Evolutionary conservation across 2,113 vertebrate genomes (phyloP).

Genomic region (Dendrocopos noguchii): DNA sequence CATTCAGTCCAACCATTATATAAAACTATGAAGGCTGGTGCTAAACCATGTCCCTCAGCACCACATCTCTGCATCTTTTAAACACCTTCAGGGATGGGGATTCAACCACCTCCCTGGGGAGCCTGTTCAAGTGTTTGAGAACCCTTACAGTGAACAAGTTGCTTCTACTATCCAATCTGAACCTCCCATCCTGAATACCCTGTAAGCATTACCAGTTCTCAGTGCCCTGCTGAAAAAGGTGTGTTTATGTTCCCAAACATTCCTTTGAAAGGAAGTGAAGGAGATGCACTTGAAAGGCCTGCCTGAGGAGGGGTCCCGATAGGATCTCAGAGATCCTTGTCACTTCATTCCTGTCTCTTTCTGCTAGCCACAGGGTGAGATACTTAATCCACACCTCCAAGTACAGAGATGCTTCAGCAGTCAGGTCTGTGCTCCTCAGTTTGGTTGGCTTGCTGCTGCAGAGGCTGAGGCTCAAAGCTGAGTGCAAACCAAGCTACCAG

Average conservation of each 20-base stretch:
- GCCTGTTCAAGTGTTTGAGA: too few relatives aligned
- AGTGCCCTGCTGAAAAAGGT: rapidly evolving
- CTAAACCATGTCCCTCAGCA: too few relatives aligned
- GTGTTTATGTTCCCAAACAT: rapidly evolving
- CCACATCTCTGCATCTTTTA: too few relatives aligned
- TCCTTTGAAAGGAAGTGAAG: rapidly evolving
- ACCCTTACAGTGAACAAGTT: too few relatives aligned
- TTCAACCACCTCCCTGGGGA: too few relatives aligned
- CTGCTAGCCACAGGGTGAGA: rapidly evolving
- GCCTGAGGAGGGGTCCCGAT: background rate
- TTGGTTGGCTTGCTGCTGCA: background rate
- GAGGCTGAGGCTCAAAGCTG: background rate
- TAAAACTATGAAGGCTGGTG: too few relatives aligned
- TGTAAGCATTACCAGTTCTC: rapidly evolving
- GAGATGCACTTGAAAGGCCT: rapidly evolving
- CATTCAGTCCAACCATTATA: too few relatives aligned
- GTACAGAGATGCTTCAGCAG: background rate
- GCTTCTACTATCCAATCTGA: too few relatives aligned
- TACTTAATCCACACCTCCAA: rapidly evolving
- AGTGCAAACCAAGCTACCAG: background rate
- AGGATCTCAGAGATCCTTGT: background rate
- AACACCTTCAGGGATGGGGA: too few relatives aligned
- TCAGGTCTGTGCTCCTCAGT: background rate
- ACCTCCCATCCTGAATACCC: background rate
- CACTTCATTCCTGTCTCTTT: rapidly evolving